phyloP scores from a whole-genome alignment of 2,888 invertebrate species.

The Athripsodes cinereus region DNA sequence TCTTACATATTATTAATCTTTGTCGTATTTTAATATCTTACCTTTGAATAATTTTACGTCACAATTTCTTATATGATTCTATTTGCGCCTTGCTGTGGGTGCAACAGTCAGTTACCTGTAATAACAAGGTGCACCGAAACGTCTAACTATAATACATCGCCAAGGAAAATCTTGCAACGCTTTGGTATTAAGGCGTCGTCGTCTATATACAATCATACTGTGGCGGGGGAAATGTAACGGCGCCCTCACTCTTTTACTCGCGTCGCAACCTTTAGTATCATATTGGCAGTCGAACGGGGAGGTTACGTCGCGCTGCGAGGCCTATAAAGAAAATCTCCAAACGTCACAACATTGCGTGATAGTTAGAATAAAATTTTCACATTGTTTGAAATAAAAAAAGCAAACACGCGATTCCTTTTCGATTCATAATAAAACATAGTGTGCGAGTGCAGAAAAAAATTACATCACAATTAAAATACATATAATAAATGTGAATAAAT shows the following conservation, averaged over 20 bases:
- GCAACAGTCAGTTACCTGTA: neutral
- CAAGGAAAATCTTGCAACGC: conserved; percentile 1
- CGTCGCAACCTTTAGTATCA: conserved; percentile 12
- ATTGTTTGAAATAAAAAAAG: neutral
- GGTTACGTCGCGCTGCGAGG: conserved; percentile 16
- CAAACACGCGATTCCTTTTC: too few relatives aligned
- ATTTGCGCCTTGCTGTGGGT: neutral
- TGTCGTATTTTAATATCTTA: too few relatives aligned
- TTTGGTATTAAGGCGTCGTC: conserved; percentile 6
- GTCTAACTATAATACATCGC: neutral
- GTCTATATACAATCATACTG: too few relatives aligned
- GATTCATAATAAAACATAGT: too few relatives aligned
- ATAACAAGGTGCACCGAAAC: neutral
- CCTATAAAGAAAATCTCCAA: neutral
- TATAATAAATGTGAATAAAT: neutral
- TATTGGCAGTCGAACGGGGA: conserved; percentile 16
- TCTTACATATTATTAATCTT: too few relatives aligned
- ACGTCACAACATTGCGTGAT: neutral
- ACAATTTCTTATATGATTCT: too few relatives aligned
- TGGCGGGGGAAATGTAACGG: conserved; percentile 14
- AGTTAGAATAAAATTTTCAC: neutral
- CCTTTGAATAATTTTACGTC: too few relatives aligned
- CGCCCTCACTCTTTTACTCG: conserved; percentile 6
- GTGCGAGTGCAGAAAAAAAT: too few relatives aligned
- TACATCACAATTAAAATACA: neutral